Conservation (phyloP, 2,888 invertebrate genomes). For the Morpho achilles region DNA sequence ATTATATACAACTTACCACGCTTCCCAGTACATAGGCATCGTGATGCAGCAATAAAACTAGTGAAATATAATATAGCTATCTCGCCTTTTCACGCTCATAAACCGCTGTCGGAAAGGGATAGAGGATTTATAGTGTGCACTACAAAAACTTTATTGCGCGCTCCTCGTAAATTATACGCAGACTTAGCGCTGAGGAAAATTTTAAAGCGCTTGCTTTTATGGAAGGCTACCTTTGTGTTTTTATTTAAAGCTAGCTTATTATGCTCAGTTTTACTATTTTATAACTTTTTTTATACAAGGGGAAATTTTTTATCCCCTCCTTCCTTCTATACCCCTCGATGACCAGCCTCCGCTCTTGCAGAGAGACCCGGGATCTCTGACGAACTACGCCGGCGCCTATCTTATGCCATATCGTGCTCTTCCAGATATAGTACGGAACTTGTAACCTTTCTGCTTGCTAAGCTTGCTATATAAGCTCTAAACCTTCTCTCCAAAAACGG, state of each 20-base stretch:
- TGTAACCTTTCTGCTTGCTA: too few species aligned
- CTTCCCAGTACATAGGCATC: constrained; percentile 27
- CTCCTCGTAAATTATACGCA: constrained; percentile 71
- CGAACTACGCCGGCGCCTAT: too few species aligned
- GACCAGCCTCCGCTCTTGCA: too few species aligned
- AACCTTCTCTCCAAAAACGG: too few species aligned
- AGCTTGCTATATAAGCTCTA: too few species aligned
- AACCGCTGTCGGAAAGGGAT: constrained; percentile 58
- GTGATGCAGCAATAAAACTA: constrained; percentile 61
- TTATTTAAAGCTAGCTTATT: constrained; percentile 2
- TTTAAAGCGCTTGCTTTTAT: constrained; percentile 39
- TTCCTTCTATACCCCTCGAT: too few species aligned
- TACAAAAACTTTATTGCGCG: constrained; percentile 72
- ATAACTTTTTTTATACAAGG: too few species aligned
- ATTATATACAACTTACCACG: too few species aligned
- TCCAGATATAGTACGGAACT: too few species aligned
- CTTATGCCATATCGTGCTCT: too few species aligned
- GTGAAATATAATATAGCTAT: constrained; percentile 57
- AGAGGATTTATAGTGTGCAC: constrained; percentile 58
- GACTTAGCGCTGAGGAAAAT: constrained; percentile 52
- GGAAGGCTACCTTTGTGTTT: constrained; percentile 23
- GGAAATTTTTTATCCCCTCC: too few species aligned
- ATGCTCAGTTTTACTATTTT: not conserved
- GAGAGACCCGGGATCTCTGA: too few species aligned
- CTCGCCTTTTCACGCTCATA: constrained; percentile 67